Base-by-base conservation (phyloP, 2,113 vertebrate genomes). In the Amia ocellicauda region DNA sequence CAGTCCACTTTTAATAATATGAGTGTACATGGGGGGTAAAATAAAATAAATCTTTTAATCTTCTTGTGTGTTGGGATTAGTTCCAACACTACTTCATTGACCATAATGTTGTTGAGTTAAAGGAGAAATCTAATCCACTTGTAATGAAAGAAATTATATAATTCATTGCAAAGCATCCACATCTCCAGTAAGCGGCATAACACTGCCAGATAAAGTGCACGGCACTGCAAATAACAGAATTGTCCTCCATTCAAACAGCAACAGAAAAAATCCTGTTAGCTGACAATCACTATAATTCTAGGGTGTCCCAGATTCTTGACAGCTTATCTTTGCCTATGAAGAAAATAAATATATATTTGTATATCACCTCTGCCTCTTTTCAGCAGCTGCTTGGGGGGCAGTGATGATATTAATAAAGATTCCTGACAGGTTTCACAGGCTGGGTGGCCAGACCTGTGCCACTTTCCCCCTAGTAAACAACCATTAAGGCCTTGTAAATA, bases 81-180 rank as follows among this genome's bases (percentile, higher is more conserved):
- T 79, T 81, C 78, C 77, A 77, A 81, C 74, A 69, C 79, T 70
- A 81, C 83, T 82, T 80, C 82, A 77, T 78, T 85, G 86, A 86
- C 80, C 82, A 78, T 90, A 83, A 85, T 83, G 80, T 83, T 82
- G 79, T 79, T 43, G 75, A 86, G 78, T 88, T 83, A 82, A 78
- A 83, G 77, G 63, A 70, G 74, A 75, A 83, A 83, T 86, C 81
- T 86, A 88, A 88, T 89, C 85, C 85, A 86, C 83, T 85, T 81
- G 84, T 85, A 83, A 79, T 77, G 76, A 81, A 83, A 70, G 69
- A 77, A 75, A 68, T 77, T 79, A 84, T 75, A 77, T 77, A 76
- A 84, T 81, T 78, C 74, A 76, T 20, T n/a, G 66, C 65, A 66
- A 64, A 22, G 4, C 68, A 67, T 66, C 1, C 31, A 36, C 47